These are phyloP conservation scores for Gadopsis marmoratus DNA, from an alignment of 2,797 vertebrate genomes.

Conservation along the genomic window DNA sequence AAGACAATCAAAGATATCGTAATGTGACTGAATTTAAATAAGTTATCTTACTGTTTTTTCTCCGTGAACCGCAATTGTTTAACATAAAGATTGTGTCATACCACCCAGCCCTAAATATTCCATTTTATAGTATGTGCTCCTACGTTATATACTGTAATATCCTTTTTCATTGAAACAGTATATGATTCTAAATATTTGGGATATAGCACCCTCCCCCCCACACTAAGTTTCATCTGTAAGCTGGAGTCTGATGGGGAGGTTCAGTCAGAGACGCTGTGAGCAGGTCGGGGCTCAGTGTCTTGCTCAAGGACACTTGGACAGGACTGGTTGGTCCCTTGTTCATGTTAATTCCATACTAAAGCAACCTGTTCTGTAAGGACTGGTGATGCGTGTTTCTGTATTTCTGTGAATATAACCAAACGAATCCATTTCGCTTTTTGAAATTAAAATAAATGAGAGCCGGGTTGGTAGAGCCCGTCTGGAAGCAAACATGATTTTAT, in stretches of 20 bases:
- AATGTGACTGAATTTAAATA: background rate
- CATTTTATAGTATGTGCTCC: background rate
- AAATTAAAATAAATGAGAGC: constrained; percentile 5
- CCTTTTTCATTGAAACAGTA: background rate
- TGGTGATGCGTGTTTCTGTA: background rate
- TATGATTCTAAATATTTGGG: background rate
- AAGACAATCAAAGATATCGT: background rate
- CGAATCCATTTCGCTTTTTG: background rate
- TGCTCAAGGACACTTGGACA: constrained; percentile 30
- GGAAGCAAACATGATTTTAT: background rate
- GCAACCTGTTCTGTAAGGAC: background rate
- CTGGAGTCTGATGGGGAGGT: background rate
- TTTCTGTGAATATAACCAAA: background rate
- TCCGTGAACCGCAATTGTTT: background rate
- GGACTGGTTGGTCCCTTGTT: background rate
- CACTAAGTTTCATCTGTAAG: background rate
- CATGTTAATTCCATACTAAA: background rate
- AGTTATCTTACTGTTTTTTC: fast-evolving
- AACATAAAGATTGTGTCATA: background rate
- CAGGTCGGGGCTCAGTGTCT: background rate
- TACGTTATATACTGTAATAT: background rate
- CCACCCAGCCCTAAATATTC: background rate
- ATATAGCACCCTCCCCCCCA: background rate
- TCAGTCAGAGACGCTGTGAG: constrained; percentile 8
- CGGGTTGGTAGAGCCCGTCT: background rate